phyloP scores from a whole-genome alignment of 2,797 vertebrate species.

The Acrossocheilus wenchowensis region DNA sequence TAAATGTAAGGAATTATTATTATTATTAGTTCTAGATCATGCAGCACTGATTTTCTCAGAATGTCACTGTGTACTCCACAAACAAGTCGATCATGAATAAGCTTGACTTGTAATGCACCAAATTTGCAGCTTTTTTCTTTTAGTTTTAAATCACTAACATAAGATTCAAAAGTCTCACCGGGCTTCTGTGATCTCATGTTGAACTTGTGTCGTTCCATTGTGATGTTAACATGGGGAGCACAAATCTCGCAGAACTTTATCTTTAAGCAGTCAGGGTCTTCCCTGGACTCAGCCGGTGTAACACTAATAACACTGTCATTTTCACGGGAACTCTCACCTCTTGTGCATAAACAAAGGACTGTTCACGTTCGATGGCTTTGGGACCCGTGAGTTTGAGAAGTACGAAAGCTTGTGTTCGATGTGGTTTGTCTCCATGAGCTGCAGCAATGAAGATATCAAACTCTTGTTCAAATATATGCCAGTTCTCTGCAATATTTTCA shows the following conservation, averaged over 20 bases:
- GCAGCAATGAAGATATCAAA: constrained; percentile 24
- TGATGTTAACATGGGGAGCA: constrained; percentile 8
- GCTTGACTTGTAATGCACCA: neutral
- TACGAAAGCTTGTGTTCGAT: constrained; percentile 18
- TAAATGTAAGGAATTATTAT: too few species aligned
- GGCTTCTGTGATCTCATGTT: neutral
- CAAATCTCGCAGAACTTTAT: neutral
- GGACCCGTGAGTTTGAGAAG: constrained; percentile 34
- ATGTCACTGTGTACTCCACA: constrained; percentile 10
- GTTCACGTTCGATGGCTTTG: constrained; percentile 25
- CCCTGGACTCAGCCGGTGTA: constrained; percentile 12
- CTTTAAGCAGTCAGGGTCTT: constrained; percentile 16
- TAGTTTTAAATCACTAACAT: neutral
- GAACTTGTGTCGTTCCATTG: constrained; percentile 27
- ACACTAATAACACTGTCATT: neutral
- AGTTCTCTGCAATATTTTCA: neutral
- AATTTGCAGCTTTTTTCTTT: constrained; percentile 20
- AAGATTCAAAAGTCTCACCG: constrained; percentile 27
- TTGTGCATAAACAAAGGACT: constrained; percentile 32
- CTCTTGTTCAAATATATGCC: neutral
- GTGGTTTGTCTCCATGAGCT: constrained; percentile 19
- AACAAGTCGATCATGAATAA: neutral
- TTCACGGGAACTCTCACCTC: neutral
- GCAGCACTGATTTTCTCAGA: neutral
- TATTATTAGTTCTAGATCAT: neutral